phyloP scores from a whole-genome alignment of 2,888 invertebrate genomes.

The Ditula angustiorana region DNA sequence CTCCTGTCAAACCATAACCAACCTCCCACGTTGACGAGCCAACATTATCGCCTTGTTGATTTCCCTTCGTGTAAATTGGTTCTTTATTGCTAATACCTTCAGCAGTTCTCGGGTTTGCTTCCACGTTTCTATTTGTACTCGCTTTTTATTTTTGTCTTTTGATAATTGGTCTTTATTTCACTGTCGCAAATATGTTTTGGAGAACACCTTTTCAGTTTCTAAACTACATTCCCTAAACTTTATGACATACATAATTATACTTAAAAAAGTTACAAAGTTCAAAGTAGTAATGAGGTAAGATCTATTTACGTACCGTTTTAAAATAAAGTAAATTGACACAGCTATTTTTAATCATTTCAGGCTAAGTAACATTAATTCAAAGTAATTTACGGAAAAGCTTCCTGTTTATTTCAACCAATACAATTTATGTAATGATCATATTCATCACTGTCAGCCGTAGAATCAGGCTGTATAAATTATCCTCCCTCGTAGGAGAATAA shows the following conservation, averaged over 20 bases:
- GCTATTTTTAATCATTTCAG: conserved; percentile 5
- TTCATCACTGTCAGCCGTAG: conserved; percentile 38
- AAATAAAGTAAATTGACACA: not conserved
- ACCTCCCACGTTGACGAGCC: conserved; percentile 59
- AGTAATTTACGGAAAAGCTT: conserved; percentile 52
- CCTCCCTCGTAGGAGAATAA: conserved; percentile 34
- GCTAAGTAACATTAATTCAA: conserved; percentile 38
- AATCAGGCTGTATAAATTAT: conserved; percentile 41
- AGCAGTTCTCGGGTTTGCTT: conserved; percentile 30
- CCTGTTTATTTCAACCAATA: conserved; percentile 53
- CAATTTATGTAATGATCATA: conserved; percentile 27
- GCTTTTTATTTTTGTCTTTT: conserved; percentile 34
- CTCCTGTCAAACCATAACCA: conserved; percentile 53
- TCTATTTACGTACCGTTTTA: too few species aligned
- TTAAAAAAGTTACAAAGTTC: too few species aligned
- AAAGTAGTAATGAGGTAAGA: too few species aligned
- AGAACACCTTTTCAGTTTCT: too few species aligned
- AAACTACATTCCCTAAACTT: too few species aligned
- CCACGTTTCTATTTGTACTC: conserved; percentile 30
- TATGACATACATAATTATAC: too few species aligned
- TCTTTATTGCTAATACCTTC: conserved; percentile 33
- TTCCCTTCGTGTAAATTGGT: conserved; percentile 37
- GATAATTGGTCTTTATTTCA: not conserved
- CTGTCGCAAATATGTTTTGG: too few species aligned
- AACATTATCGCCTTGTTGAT: conserved; percentile 40